Percentiles rank a stretch among this genome's conserved stretches.
Conservation (phyloP, 2,888 invertebrate species). For the Phasia obesa region DNA sequence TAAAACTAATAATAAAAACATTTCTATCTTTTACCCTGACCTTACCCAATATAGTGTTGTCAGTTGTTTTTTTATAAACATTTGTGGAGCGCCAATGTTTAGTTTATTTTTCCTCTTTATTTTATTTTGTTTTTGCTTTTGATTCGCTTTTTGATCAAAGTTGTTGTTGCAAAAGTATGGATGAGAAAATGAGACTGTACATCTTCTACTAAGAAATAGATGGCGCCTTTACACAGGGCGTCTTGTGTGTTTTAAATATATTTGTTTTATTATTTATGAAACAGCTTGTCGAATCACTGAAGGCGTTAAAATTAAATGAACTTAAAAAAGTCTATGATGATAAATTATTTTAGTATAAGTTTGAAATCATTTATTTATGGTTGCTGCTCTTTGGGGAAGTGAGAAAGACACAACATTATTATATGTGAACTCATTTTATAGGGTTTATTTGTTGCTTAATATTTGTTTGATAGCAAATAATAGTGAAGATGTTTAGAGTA, state of each 20-base stretch:
- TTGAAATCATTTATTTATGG: too few species aligned
- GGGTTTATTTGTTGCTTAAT: too few species aligned
- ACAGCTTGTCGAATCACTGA: neutral
- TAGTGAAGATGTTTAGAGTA: too few species aligned
- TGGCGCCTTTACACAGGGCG: slow-evolving; percentile 23
- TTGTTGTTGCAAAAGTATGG: neutral
- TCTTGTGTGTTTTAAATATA: neutral
- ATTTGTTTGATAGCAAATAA: too few species aligned
- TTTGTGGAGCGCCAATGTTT: neutral
- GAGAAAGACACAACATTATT: too few species aligned
- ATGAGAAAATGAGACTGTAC: neutral
- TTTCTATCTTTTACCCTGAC: slow-evolving; percentile 66
- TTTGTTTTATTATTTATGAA: neutral
- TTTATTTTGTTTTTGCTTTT: neutral
- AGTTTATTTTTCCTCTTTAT: slow-evolving; percentile 5
- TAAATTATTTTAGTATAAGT: neutral
- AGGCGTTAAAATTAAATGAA: slow-evolving; percentile 20
- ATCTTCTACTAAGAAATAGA: slow-evolving; percentile 37
- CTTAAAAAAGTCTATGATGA: neutral
- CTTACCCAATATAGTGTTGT: slow-evolving; percentile 61
- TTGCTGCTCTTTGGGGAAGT: too few species aligned
- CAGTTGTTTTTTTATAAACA: slow-evolving; percentile 27
- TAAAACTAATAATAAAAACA: slow-evolving; percentile 6
- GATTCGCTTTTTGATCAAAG: neutral
- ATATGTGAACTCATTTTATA: too few species aligned